Percentiles rank a stretch among this genome's conserved stretches.
Evolutionary conservation across 2,113 vertebrate genomes (phyloP).

Genomic region (Neolamprologus hecqui): DNA sequence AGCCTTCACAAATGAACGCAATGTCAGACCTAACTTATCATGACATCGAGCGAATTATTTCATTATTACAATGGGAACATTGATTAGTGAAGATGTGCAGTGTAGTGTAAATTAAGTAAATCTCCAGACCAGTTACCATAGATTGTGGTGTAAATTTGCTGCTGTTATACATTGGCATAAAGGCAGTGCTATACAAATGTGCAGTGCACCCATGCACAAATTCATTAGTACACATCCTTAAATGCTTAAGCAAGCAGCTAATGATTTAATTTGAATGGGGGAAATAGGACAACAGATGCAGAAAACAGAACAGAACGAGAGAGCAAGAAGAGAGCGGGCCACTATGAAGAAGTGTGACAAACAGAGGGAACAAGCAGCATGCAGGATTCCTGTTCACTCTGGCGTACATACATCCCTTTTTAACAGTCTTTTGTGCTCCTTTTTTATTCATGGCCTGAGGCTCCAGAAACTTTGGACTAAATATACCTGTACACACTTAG

Average conservation of each 20-base stretch:
- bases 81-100: neutral
- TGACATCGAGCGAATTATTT: neutral
- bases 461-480: conserved; percentile 37
- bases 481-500: conserved; percentile 50
- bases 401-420: conserved; percentile 19
- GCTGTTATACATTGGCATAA: neutral
- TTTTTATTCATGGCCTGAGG: conserved; percentile 33
- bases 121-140: neutral
- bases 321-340: neutral
- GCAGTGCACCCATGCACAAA: neutral
- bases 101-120: neutral
- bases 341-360: conserved; percentile 4
- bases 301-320: conserved; percentile 1
- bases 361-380: neutral
- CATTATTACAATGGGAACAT: neutral
- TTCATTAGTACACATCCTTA: neutral
- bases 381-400: conserved; percentile 13
- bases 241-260: conserved; percentile 30
- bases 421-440: conserved; percentile 38
- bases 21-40: conserved; percentile 17
- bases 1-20: conserved; percentile 4
- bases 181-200: neutral
- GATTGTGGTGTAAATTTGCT: neutral
- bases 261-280: conserved; percentile 19
- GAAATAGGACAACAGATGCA: neutral